A percentile compares a stretch with the other conserved stretches of the same genome.
These are phyloP conservation scores for Melanerpes formicivorus DNA, from an alignment of 2,113 vertebrate genomes.

Conservation along the genomic window DNA sequence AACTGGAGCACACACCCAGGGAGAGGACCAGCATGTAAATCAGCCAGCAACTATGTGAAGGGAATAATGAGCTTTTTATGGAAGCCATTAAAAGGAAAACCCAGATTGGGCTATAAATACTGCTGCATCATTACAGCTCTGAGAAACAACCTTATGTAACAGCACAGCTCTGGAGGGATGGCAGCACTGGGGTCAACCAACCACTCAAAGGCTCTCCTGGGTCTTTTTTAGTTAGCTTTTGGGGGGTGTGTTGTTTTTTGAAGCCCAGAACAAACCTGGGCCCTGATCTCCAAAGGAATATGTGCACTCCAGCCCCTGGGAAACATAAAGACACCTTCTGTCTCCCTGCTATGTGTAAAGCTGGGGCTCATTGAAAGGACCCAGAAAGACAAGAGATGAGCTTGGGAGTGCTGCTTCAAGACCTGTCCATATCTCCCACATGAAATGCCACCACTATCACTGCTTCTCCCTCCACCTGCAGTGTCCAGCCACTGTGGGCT, in stretches of 20 bases:
- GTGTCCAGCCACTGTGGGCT: neutral
- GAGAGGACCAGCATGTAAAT: slow-evolving; percentile 7
- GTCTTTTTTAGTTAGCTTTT: neutral
- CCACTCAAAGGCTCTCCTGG: neutral
- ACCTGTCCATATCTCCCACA: neutral
- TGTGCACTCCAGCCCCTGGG: neutral
- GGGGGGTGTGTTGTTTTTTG: neutral
- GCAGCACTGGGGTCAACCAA: neutral
- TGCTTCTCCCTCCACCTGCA: neutral
- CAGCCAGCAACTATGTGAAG: neutral
- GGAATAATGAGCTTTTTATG: slow-evolving; percentile 63
- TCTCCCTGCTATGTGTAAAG: rapidly evolving
- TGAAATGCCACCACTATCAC: neutral
- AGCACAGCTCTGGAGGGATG: neutral
- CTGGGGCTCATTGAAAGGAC: neutral
- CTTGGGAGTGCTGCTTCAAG: neutral
- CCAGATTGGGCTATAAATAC: slow-evolving; percentile 50
- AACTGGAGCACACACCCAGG: neutral
- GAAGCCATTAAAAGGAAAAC: slow-evolving; percentile 47
- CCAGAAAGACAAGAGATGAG: neutral
- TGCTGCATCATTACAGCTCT: neutral
- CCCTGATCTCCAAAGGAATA: neutral
- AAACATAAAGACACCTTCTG: neutral
- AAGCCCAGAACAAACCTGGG: neutral
- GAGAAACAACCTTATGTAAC: neutral